Evolutionary conservation across 1,140 invertebrate genomes (phyloP), one percentile per base, ranked within the genome.

Genomic region (Adelges cooleyi): DNA sequence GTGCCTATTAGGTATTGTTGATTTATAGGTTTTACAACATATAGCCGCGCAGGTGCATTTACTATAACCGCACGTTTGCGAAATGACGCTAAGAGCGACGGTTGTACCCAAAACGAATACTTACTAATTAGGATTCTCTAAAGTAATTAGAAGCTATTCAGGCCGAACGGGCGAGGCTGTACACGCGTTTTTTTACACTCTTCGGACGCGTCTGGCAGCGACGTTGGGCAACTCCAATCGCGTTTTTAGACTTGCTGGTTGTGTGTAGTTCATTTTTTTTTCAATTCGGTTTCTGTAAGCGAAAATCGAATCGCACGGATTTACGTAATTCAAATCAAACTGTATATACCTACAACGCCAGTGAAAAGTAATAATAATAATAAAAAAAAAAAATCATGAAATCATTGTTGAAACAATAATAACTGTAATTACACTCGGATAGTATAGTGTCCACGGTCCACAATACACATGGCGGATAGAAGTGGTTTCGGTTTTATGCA

Each of bases 301-400:
- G 54, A 44, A 59, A 59, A 42, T 44, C n/a, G 54, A 42, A 59
- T 18, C 23, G 36, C 36, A 46, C 38, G 56, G 56, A 46, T 62
- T 62, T 48, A 62, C 27, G 56, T 62, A 46, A 62, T 62, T 62
- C 18, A 46, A 29, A 48, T 46, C 10, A 29, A 62, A 48, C 42
- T 18, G 3, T 33, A 48, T n/a, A n/a, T n/a, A n/a, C n/a, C n/a
- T n/a, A 33, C 11, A 33, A 33, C 29, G 29, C 29, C 5, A 48
- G 44, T 48, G 40, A 48, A 46, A 48, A 17, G 56, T 62, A 15
- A 11, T 25, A 38, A 38, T 38, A 13, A 13, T 8, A 38, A 44
- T n/a, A n/a, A n/a, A n/a, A n/a, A n/a, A n/a, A n/a, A n/a, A n/a
- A 62, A 62, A 62, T 46, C 23, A 62, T 18, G 23, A 46, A 62